Base-by-base conservation (phyloP, 2,113 vertebrate species). In the Lonchura striata region DNA sequence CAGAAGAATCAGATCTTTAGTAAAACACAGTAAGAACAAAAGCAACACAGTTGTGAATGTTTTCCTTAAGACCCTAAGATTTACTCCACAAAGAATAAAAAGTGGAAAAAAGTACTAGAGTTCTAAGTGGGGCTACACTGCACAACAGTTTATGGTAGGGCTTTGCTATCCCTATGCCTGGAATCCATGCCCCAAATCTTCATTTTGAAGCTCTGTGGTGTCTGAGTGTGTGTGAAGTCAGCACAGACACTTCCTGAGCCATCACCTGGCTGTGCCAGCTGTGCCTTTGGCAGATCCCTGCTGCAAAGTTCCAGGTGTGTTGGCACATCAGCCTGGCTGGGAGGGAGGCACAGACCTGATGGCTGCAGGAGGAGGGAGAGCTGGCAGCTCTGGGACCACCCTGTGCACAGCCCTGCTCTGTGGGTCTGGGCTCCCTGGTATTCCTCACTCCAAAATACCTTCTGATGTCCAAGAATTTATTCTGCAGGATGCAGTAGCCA, bases 321-420 rank as follows among this genome's bases (percentile, higher is more conserved):
- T 64, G 88, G 87, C 70, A 78, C 8, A 0, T 1, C 54, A 64
- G 4, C 24, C 76, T 7, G 71, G 35, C 66, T 54, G 72, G 16
- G 11, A 41, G 52, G 2, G 9, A 35, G 42, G 50, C 46, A 35
- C 0, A 0, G 35, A 30, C 10, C 8, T 0, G 6, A 23, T 0
- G 25, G 68, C 78, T 59, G 82, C 39, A 13, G 10, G 11, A 46
- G 60, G 9, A 71, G 41, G 44, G 30, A 2, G 19, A 92, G 69
- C 68, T 22, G n/a, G 47, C 20, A 75, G 49, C 46, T 25, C 54
- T 47, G 59, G 31, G 37, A 78, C 54, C 61, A 80, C 70, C 20
- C 12, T 2, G 70, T 22, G 47, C 14, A 22, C n/a, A 25, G 9
- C 63, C 39, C 10, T 17, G 28, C 22, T 56, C 7, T 41, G 6